Conservation (phyloP, 2,888 invertebrate species). For the Philaethria dido region DNA sequence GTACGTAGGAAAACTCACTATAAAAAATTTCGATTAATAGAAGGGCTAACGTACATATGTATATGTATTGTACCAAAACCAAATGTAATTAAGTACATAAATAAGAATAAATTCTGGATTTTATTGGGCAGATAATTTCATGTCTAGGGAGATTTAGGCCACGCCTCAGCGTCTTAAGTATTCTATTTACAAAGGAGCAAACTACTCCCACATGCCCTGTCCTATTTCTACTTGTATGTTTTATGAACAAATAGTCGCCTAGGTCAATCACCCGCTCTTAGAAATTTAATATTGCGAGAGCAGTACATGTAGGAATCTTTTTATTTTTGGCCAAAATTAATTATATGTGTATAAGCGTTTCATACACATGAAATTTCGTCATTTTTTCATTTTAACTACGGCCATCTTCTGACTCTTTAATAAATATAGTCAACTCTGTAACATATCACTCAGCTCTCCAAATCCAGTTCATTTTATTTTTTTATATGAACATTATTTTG, state of each 20-base stretch:
- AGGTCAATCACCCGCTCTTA: conserved; percentile 18
- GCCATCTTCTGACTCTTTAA: no score
- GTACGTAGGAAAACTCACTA: no score
- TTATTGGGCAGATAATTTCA: conserved; percentile 15
- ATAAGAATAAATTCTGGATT: conserved; percentile 11
- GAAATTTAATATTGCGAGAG: conserved; percentile 3
- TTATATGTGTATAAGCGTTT: no score
- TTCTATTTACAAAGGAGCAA: conserved; percentile 37
- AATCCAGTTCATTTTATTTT: no score
- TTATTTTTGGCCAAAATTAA: neutral
- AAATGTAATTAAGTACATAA: conserved; percentile 4
- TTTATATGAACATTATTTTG: no score
- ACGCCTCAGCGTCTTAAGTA: conserved; percentile 22
- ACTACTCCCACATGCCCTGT: conserved; percentile 24
- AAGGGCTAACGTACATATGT: neutral
- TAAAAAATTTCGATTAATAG: no score
- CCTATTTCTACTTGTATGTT: conserved; percentile 33
- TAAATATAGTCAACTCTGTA: no score
- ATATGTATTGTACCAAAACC: neutral
- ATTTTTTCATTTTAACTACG: no score
- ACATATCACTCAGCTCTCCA: no score
- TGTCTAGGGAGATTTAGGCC: conserved; percentile 30
- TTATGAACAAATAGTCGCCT: conserved; percentile 16
- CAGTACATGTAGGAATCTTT: neutral
- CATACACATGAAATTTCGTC: no score